Evolutionary conservation across 2,113 vertebrate species (phyloP).

Genomic region (Orycteropus afer): DNA sequence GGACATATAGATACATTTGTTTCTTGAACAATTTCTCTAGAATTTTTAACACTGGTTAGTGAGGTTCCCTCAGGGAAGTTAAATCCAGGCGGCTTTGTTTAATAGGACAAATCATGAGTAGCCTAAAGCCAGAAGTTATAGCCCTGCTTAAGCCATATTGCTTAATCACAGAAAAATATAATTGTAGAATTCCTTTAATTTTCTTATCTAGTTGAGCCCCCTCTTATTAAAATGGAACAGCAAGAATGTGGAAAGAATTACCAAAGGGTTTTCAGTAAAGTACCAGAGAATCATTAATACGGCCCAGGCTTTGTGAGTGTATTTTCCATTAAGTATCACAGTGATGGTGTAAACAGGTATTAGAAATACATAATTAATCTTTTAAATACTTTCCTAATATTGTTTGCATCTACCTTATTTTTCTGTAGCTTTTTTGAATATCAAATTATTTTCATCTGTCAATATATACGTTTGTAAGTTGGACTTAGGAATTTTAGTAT

Average conservation of each 20-base stretch:
- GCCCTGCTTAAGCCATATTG: neutral
- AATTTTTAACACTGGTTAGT: conserved; percentile 31
- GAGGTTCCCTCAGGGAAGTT: neutral
- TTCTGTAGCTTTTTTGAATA: neutral
- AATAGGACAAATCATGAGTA: neutral
- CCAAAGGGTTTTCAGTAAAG: neutral
- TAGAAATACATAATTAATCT: conserved; percentile 8
- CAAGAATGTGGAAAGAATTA: neutral
- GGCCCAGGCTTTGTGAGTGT: neutral
- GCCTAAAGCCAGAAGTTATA: neutral
- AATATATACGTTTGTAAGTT: neutral
- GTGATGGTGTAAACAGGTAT: neutral
- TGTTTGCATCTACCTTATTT: neutral
- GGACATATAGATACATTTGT: neutral
- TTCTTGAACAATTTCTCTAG: neutral
- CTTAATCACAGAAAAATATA: neutral
- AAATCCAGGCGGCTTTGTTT: neutral
- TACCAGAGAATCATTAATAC: neutral
- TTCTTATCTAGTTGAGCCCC: neutral
- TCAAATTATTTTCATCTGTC: neutral
- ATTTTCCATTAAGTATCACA: neutral
- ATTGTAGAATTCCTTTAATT: neutral
- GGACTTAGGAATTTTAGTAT: neutral
- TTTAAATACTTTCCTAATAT: neutral
- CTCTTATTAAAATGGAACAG: neutral